Base-by-base conservation (phyloP, 2,888 invertebrate genomes). In the Lamellibrachia columna region DNA sequence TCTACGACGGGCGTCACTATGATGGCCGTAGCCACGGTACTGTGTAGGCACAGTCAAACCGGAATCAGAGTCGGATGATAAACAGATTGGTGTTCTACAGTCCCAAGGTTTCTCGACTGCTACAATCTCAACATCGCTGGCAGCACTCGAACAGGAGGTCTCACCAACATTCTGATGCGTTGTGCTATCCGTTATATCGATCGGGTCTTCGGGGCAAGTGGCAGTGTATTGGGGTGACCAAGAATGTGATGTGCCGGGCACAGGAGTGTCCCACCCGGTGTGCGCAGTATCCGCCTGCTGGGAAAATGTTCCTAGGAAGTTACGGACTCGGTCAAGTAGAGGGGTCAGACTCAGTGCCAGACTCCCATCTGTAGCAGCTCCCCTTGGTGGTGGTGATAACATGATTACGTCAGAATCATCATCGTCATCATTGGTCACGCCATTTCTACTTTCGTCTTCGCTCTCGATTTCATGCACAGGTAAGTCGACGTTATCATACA, bases 61-160 rank as follows among this genome's bases (percentile, higher is more conserved):
- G 22, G 22, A 75, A n/a, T 75, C 75, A 75, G 91, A n/a, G 75
- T 94, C 95, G 53, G 96, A 95, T 1, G 95, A 95, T 11, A 96
- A 92, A n/a, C 93, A 91, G 7, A 96, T 95, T 0, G 98, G 98
- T 90, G 98, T 97, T 93, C 98, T 97, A 94, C 97, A 97, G 94
- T 97, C 97, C 93, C 97, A 97, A 90, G 98, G 98, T 95, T 97
- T 98, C 58, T 98, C 97, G 95, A 97, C 97, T 2, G 97, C 97
- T 11, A 98, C 97, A 92, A 98, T 97, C 92, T 95, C 94, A 2
- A 96, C 94, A 92, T 95, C 96, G 94, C 95, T 95, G 9, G 93
- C 94, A 58, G 94, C 93, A 52, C 93, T 93, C 15, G 94, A 94
- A 53, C 28, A 15, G 28, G 91, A 90, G 0, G 53, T 40, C 4